A percentile compares a stretch with the other conserved stretches of the same genome.
Evolutionary conservation across 2,113 vertebrate species (phyloP).

Genomic region (Festucalex cinctus): DNA sequence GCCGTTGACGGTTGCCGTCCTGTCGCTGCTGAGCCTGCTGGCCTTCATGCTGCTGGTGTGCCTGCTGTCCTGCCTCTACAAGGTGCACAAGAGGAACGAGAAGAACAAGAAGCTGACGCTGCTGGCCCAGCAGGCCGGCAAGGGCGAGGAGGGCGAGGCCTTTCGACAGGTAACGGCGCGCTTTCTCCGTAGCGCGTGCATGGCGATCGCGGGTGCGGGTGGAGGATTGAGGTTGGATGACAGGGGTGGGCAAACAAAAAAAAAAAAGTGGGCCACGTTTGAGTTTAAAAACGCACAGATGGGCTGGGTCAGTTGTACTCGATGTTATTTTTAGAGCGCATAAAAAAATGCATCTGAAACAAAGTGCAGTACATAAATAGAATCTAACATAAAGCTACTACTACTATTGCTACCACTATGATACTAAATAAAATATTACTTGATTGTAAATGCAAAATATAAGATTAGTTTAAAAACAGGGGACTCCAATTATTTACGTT

Average conservation of each 20-base stretch:
- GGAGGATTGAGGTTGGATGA: too few relatives aligned
- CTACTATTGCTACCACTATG: too few relatives aligned
- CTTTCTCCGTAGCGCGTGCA: not conserved
- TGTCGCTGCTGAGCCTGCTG: conserved; percentile 66
- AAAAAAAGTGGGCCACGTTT: too few relatives aligned
- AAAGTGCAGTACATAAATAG: too few relatives aligned
- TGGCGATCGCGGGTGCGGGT: not conserved
- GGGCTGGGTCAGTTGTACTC: too few relatives aligned
- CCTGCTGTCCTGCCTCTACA: conserved; percentile 70
- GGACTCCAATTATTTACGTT: too few relatives aligned
- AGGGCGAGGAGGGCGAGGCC: conserved; percentile 65
- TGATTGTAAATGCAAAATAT: too few relatives aligned
- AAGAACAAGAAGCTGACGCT: conserved; percentile 67
- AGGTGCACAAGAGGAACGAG: conserved; percentile 61
- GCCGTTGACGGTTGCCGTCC: conserved; percentile 58
- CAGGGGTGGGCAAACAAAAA: too few relatives aligned
- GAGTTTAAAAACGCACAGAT: not conserved
- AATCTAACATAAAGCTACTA: too few relatives aligned
- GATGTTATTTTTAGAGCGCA: not conserved
- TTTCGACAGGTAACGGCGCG: conserved; percentile 70
- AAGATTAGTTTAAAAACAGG: too few relatives aligned
- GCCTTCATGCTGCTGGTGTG: conserved; percentile 71
- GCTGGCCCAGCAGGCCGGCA: conserved; percentile 69
- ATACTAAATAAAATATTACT: too few relatives aligned
- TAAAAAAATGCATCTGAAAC: too few relatives aligned